These are phyloP conservation scores for Nomada ferruginata DNA, from an alignment of 2,888 invertebrate genomes.

Conservation along the genomic window DNA sequence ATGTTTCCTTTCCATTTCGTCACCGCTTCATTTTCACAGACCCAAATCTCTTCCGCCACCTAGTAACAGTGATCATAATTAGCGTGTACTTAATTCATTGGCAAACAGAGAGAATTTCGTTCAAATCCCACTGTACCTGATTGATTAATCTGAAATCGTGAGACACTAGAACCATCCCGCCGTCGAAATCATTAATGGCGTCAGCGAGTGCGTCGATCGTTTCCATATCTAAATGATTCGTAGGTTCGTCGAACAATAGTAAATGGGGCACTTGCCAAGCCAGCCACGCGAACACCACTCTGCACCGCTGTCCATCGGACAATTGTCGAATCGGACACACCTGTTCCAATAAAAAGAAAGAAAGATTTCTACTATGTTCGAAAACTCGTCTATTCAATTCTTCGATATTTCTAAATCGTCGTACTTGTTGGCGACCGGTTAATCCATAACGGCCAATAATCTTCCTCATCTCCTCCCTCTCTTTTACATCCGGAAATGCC, in stretches of 20 bases:
- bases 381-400: neutral
- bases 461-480: slow-evolving; percentile 99
- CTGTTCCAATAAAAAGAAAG: slow-evolving; percentile 83
- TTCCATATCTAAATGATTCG: slow-evolving; percentile 98
- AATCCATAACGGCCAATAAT: slow-evolving; percentile 99
- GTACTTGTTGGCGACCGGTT: slow-evolving; percentile 97
- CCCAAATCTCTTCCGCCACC: slow-evolving; percentile 99
- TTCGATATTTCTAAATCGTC: neutral
- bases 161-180: slow-evolving; percentile 99
- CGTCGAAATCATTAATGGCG: slow-evolving; percentile 98
- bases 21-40: slow-evolving; percentile 97
- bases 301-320: slow-evolving; percentile 98
- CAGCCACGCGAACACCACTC: slow-evolving; percentile 99
- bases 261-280: slow-evolving; percentile 99
- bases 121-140: slow-evolving; percentile 88
- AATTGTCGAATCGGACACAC: slow-evolving; percentile 97
- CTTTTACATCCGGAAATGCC: slow-evolving; percentile 97
- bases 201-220: slow-evolving; percentile 99
- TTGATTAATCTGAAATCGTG: slow-evolving; percentile 99
- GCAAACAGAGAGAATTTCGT: neutral
- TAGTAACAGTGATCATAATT: slow-evolving; percentile 80
- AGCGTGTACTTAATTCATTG: neutral
- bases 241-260: slow-evolving; percentile 93
- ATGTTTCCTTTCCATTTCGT: slow-evolving; percentile 99
- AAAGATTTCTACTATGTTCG: too few species aligned